Evolutionary conservation across 2,888 invertebrate species (phyloP), one percentile per base, ranked within the genome.

Genomic region (Pterostichus niger): DNA sequence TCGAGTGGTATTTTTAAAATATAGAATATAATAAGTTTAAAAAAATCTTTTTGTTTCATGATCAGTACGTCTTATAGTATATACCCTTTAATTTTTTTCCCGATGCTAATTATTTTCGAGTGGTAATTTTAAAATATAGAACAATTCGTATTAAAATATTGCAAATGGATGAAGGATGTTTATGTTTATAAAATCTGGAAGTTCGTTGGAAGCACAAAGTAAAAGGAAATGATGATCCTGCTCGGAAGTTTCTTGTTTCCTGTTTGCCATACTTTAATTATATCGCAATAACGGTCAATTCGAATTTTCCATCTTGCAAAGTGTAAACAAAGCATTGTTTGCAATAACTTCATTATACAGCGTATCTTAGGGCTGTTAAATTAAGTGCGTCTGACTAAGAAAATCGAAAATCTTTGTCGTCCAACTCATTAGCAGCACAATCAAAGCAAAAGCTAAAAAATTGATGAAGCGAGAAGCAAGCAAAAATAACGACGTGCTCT

Each of bases 401-500:
- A 77, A 77, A 77, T 56, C 54, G 79, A 79, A 78, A 79, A 79
- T 79, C 49, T 31, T 79, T 79, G 64, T 79, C 71, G 71, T 52
- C 24, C 73, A 73, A 81, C 54, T 82, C 82, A 82, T 82, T 82
- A 82, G 49, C 75, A 56, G 56, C 49, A 59, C 71, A 81, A 81
- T 81, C 71, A 71, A 81, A 71, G 82, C 61, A 49, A 61, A 79
- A 79, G 64, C 49, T 64, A 49, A 79, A 79, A 81, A 82, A 82
- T 75, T 59, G 61, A 31, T 75, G 82, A 73, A 71, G 81, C 81
- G 80, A 80, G 68, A 80, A 52, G 61, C 80, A 33, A 64, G 81
- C 81, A 56, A 81, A 81, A 81, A 81, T 81, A 81, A 81, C 81
- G 81, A 81, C 54, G 81, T 81, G 56, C 73, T 81, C 61, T 73